Conservation (phyloP, 1,140 invertebrate genomes). For the Pseudomyrmex dendroicus region DNA sequence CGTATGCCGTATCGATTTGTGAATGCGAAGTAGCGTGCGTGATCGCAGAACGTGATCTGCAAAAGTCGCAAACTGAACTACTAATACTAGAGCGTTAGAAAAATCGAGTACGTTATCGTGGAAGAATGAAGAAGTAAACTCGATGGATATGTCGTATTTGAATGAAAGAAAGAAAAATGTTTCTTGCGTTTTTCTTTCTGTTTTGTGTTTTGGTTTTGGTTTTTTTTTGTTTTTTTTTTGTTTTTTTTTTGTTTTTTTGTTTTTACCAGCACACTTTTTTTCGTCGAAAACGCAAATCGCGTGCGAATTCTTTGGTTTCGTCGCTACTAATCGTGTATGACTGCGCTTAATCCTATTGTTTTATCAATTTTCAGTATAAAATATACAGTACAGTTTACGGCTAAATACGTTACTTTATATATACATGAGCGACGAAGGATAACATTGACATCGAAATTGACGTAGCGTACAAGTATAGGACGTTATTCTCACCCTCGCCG, state of each 20-base stretch:
- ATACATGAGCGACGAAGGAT: slow-evolving; percentile 69
- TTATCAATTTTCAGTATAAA: slow-evolving; percentile 75
- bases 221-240: not conserved
- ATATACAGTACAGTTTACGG: slow-evolving; percentile 70
- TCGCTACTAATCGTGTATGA: slow-evolving; percentile 10
- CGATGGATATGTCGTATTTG: slow-evolving; percentile 13
- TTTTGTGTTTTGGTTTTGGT: not conserved
- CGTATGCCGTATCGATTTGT: slow-evolving; percentile 4
- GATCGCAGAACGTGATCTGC: slow-evolving; percentile 18
- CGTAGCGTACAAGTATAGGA: slow-evolving; percentile 72
- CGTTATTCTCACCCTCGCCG: slow-evolving; percentile 67
- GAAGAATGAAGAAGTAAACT: slow-evolving; percentile 8
- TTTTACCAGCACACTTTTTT: too few species aligned
- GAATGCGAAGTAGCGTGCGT: not conserved
- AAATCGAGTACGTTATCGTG: not conserved
- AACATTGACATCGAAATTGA: slow-evolving; percentile 78
- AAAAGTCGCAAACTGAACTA: not conserved
- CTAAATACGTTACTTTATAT: slow-evolving; percentile 53
- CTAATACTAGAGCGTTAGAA: slow-evolving; percentile 2
- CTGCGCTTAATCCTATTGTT: slow-evolving; percentile 62
- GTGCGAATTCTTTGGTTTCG: slow-evolving; percentile 17
- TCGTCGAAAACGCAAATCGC: slow-evolving; percentile 13
- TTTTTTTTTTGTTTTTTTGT: not conserved
- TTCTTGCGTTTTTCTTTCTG: not conserved
- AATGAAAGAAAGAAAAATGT: not conserved